Evolutionary conservation across 2,113 vertebrate species (phyloP), one percentile per base, ranked within the genome.

Genomic region (Myxocyprinus asiaticus): DNA sequence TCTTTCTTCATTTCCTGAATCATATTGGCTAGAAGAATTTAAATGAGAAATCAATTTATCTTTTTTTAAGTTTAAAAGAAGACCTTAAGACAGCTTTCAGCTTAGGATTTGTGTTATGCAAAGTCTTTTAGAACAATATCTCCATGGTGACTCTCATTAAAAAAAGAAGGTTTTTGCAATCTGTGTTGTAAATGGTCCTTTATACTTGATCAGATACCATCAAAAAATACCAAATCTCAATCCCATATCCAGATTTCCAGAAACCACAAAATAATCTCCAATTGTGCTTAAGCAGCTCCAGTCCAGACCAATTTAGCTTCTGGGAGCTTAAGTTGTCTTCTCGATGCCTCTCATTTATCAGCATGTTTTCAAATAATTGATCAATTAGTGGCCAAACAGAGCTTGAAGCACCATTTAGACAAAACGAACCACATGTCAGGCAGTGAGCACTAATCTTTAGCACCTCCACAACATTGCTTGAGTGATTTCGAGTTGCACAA

Each of bases 21-120:
- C 76, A 82, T 82, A 79, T 78, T 48, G 51, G 15, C 72, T 51
- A 62, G 55, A 68, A 59, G 83, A 79, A 76, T 84, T 84, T 67
- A 84, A 82, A 84, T 76, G 80, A 82, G 76, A 77, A 79, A 79
- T 82, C 76, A 0, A 84, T 84, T 33, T 1, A 48, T 53, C 47
- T 77, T 53, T 74, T 71, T 70, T 33, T 53, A 11, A 10, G 56
- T 11, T 53, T 50, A 44, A 56, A 65, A 50, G 45, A 9, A 48
- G 42, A 56, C 42, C 45, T 61, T 59, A 61, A 47, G 4, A 53
- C 47, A 44, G 51, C 55, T 62, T 53, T 79, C 9, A 47, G 22
- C 5, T 59, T 78, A n/a, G 8, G 11, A 33, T 53, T 62, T 55
- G 15, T 14, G 9, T 71, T 15, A 44, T 55, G 14, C 22, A 55